These are phyloP conservation scores for Cyclophora punctaria DNA, from an alignment of 2,888 invertebrate genomes.

Conservation along the genomic window DNA sequence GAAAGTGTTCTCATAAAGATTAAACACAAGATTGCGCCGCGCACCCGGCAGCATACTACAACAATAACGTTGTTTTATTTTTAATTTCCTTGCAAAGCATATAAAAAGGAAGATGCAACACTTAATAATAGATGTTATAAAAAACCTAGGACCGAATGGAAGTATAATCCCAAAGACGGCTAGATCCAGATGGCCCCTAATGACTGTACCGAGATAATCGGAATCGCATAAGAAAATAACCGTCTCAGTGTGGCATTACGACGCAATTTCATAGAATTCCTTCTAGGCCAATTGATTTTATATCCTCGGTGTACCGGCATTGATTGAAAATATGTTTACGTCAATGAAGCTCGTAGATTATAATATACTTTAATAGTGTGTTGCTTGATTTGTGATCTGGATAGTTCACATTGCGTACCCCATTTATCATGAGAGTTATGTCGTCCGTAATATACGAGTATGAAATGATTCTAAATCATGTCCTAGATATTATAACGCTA, in stretches of 20 bases:
- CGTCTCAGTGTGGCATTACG: conserved; percentile 19
- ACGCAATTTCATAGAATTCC: conserved; percentile 23
- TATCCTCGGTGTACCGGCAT: conserved; percentile 4
- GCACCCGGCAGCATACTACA: conserved; percentile 1
- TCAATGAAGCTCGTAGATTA: too few species aligned
- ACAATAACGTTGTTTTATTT: not conserved
- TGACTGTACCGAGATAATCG: conserved; percentile 43
- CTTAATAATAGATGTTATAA: conserved; percentile 11
- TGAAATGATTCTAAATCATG: too few species aligned
- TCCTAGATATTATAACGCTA: too few species aligned
- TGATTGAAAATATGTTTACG: too few species aligned
- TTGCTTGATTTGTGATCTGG: too few species aligned
- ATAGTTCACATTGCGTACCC: too few species aligned
- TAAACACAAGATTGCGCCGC: conserved; percentile 6
- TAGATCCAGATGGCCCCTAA: conserved; percentile 37
- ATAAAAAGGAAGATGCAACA: conserved; percentile 3
- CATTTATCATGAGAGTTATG: too few species aligned
- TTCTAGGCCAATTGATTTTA: conserved; percentile 14
- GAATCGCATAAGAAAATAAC: conserved; percentile 37
- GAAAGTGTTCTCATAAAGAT: conserved; percentile 7
- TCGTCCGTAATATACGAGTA: too few species aligned
- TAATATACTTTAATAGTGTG: too few species aligned
- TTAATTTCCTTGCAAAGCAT: not conserved
- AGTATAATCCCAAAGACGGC: conserved; percentile 32
- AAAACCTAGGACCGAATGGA: conserved; percentile 26